These are phyloP conservation scores for Terrapene triunguis DNA, from an alignment of 2,113 vertebrate species.

Conservation along the genomic window DNA sequence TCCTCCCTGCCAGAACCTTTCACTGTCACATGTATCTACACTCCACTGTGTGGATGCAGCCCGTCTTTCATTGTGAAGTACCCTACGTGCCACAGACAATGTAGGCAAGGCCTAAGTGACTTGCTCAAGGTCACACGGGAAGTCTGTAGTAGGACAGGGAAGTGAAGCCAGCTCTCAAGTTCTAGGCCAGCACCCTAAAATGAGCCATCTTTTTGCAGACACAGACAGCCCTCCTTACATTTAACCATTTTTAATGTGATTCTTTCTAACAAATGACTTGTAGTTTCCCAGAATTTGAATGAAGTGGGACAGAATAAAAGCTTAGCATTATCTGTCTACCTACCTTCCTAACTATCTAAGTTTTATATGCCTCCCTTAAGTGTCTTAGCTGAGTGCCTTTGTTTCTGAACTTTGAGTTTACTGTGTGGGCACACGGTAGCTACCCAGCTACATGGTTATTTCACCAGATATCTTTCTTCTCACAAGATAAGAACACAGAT, in stretches of 20 bases:
- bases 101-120: rapidly evolving
- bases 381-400: not conserved
- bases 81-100: too few species aligned
- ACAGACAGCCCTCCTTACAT: not conserved
- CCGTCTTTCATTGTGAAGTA: not conserved
- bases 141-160: not conserved
- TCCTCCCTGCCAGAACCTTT: not conserved
- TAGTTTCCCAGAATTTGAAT: not conserved
- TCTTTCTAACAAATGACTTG: not conserved
- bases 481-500: not conserved
- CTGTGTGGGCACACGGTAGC: conserved; percentile 47
- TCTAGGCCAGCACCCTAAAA: not conserved
- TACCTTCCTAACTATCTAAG: conserved; percentile 3
- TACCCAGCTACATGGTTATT: conserved; percentile 25
- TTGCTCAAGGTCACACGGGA: not conserved
- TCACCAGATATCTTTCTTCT: conserved; percentile 43
- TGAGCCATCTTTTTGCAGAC: not conserved
- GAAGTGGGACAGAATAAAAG: conserved; percentile 12
- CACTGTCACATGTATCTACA: not conserved
- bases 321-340: not conserved
- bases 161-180: not conserved
- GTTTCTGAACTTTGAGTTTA: conserved; percentile 66
- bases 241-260: rapidly evolving
- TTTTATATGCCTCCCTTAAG: not conserved
- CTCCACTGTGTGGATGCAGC: not conserved